Evolutionary conservation across 2,113 vertebrate species (phyloP).

Genomic region (Orcinus orca): DNA sequence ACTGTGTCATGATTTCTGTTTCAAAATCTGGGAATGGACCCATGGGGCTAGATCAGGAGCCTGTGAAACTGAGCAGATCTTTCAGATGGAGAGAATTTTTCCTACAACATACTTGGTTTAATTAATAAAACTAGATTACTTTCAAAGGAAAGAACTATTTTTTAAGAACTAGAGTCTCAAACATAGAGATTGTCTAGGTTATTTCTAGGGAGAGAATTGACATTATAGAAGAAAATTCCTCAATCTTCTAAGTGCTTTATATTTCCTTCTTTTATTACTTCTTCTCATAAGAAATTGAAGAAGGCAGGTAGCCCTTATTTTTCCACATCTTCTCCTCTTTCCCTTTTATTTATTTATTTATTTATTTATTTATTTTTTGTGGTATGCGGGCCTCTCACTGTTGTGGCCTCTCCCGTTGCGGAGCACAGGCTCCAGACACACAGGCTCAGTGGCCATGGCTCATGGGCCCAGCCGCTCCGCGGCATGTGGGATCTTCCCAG

Average conservation of each 20-base stretch:
- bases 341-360: background rate
- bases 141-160: constrained; percentile 3
- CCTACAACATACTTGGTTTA: background rate
- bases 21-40: background rate
- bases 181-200: background rate
- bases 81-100: background rate
- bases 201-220: background rate
- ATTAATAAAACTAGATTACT: background rate
- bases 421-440: too few species aligned
- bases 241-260: background rate
- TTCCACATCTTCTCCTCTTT: background rate
- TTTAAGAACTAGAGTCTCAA: background rate
- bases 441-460: too few species aligned
- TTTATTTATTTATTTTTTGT: too few species aligned
- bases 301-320: background rate
- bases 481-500: too few species aligned
- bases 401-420: too few species aligned
- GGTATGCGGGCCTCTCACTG: too few species aligned
- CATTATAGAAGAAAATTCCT: background rate
- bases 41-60: background rate
- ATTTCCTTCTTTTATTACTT: constrained; percentile 21
- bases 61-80: background rate
- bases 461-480: too few species aligned
- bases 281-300: background rate
- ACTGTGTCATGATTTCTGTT: background rate